Evolutionary conservation across 2,888 invertebrate genomes (phyloP), one percentile per base, ranked within the genome.

Genomic region (Cryptosula pallasiana): DNA sequence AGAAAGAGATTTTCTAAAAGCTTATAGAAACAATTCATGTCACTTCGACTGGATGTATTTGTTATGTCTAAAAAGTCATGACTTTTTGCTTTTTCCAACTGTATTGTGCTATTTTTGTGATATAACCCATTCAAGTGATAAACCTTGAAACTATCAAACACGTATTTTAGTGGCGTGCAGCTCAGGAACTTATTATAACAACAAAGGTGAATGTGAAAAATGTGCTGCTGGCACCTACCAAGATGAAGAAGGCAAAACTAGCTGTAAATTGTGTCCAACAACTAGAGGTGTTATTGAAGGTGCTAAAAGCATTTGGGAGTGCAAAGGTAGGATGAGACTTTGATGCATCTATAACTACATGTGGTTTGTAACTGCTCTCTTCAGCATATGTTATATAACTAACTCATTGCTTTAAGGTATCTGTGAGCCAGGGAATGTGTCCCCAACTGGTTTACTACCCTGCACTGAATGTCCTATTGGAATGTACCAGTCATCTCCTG

Each of bases 181-280:
- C 32, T 73, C 79, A 35, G 84, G 85, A 1, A 81, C 79, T 0
- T 83, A 79, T 77, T 83, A 79, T 73, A 78, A 81, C 74, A 71
- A 81, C 74, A 71, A 70, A 2, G 74, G 75, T 9, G 69, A 71
- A 13, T 85, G 85, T 76, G 45, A 75, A 45, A 76, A 77, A 1
- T 85, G 85, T 74, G 79, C 79, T 1, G 75, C 79, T 23, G 83
- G 84, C 1, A 82, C 80, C 1, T 85, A 82, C 75, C 84, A 85
- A 75, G 80, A 82, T 71, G 73, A 76, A 29, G 83, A 83, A 69
- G 82, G 80, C 1, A 79, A 81, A 72, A 71, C 76, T n/a, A 69
- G 73, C 29, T 83, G 83, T 73, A 80, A 78, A 34, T 45, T 74
- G 0, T 83, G 84, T 74, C 80, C 81, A 3, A 70, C 74, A 1